Percentiles rank a stretch among this genome's conserved stretches.
Evolutionary conservation across 2,888 invertebrate species (phyloP).

Genomic region (Mythimna ferrago): DNA sequence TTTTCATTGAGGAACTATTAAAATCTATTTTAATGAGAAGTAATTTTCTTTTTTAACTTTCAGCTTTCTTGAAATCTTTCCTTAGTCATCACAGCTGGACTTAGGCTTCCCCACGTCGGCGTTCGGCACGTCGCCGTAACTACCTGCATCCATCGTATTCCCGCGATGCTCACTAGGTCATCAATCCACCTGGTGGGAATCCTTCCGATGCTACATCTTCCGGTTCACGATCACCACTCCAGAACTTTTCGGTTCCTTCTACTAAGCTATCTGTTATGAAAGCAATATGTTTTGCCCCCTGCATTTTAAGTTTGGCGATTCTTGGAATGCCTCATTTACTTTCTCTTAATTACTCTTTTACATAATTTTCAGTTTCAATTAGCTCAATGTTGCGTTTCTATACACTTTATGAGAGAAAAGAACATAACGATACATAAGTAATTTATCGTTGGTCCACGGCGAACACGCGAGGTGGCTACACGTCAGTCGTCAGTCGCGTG

Average conservation of each 20-base stretch:
- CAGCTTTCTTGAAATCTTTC: not conserved
- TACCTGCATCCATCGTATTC: no score
- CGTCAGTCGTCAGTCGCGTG: constrained; percentile 41
- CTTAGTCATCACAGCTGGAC: not conserved
- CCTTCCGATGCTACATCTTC: no score
- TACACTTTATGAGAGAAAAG: constrained; percentile 38
- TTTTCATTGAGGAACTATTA: not conserved
- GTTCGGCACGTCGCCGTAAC: no score
- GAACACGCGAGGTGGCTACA: constrained; percentile 61
- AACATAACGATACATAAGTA: constrained; percentile 56
- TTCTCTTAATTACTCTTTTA: not conserved
- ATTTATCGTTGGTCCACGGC: constrained; percentile 54
- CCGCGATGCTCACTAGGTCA: no score
- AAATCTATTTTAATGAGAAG: no score
- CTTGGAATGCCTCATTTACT: not conserved
- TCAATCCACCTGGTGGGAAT: no score
- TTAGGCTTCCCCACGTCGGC: no score
- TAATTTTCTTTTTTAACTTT: not conserved
- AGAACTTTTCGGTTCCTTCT: no score
- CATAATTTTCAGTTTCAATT: constrained; percentile 27
- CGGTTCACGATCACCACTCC: no score
- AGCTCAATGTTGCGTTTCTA: constrained; percentile 21
- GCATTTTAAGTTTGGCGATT: no score
- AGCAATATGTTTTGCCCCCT: no score
- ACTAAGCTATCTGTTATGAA: no score